Evolutionary conservation across 2,797 vertebrate genomes (phyloP).

Genomic region (Octomys mimax): DNA sequence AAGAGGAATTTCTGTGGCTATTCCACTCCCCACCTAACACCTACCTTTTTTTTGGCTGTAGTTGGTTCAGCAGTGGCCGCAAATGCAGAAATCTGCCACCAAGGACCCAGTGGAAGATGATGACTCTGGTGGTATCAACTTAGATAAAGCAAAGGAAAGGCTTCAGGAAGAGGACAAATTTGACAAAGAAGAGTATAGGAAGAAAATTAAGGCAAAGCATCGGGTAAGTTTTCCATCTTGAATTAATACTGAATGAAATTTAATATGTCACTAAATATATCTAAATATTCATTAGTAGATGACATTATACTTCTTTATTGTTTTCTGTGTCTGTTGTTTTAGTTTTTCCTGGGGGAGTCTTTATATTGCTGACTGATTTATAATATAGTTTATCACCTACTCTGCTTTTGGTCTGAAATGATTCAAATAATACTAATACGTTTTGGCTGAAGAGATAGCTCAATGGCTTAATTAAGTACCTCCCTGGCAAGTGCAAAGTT

Average conservation of each 20-base stretch:
- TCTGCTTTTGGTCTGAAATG: constrained; percentile 4
- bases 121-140: constrained; percentile 91
- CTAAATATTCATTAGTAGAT: constrained; percentile 30
- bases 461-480: no score
- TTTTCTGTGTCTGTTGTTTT: constrained; percentile 22
- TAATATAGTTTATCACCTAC: not conserved
- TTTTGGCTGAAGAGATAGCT: not conserved
- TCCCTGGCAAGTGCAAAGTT: no score
- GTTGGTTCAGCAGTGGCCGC: constrained; percentile 96
- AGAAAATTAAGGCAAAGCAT: constrained; percentile 96
- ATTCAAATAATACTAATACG: not conserved
- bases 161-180: constrained; percentile 94
- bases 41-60: constrained; percentile 68
- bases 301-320: not conserved
- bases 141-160: constrained; percentile 94
- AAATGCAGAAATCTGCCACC: constrained; percentile 89
- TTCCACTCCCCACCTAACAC: not conserved
- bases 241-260: constrained; percentile 41
- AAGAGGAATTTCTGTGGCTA: not conserved
- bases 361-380: constrained; percentile 17
- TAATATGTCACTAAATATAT: not conserved
- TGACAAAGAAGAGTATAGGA: constrained; percentile 97
- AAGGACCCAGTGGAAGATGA: constrained; percentile 86
- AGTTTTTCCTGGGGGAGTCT: not conserved
- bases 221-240: constrained; percentile 89